Evolutionary conservation across 2,113 vertebrate genomes (phyloP).

Genomic region (Vanacampus margaritifer): DNA sequence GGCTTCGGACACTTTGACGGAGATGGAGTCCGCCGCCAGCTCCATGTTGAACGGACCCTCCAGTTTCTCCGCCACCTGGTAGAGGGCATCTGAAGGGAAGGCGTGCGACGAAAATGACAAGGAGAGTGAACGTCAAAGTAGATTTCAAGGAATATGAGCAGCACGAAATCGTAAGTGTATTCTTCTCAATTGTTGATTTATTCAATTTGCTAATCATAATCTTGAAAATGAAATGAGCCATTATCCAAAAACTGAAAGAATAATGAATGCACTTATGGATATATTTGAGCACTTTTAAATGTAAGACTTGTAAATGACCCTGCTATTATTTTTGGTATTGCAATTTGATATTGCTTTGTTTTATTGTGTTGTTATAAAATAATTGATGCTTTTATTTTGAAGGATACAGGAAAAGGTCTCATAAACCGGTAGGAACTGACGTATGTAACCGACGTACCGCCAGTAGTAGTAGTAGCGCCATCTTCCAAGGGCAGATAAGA

Average conservation of each 20-base stretch:
- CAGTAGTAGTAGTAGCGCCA: too few species aligned
- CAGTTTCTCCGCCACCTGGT: conserved; percentile 80
- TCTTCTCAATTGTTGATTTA: too few species aligned
- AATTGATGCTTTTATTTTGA: too few species aligned
- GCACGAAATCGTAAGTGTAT: background rate
- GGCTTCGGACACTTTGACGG: conserved; percentile 84
- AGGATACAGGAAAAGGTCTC: too few species aligned
- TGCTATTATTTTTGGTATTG: too few species aligned
- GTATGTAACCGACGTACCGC: too few species aligned
- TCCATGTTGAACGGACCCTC: conserved; percentile 85
- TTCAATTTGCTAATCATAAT: background rate
- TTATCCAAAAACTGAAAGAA: background rate
- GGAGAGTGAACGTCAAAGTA: background rate
- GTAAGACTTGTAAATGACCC: too few species aligned
- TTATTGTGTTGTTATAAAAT: too few species aligned
- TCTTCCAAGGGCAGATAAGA: too few species aligned
- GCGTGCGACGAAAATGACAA: background rate
- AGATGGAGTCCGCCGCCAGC: conserved; percentile 80
- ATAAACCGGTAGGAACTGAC: too few species aligned
- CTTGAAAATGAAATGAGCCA: too few species aligned
- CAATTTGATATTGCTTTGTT: too few species aligned
- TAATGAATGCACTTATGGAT: background rate
- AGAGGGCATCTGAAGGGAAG: conserved; percentile 72
- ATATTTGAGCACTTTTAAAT: background rate
- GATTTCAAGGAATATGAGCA: background rate